Conservation (phyloP, 2,797 vertebrate genomes). For the Peromyscus aztecus region DNA sequence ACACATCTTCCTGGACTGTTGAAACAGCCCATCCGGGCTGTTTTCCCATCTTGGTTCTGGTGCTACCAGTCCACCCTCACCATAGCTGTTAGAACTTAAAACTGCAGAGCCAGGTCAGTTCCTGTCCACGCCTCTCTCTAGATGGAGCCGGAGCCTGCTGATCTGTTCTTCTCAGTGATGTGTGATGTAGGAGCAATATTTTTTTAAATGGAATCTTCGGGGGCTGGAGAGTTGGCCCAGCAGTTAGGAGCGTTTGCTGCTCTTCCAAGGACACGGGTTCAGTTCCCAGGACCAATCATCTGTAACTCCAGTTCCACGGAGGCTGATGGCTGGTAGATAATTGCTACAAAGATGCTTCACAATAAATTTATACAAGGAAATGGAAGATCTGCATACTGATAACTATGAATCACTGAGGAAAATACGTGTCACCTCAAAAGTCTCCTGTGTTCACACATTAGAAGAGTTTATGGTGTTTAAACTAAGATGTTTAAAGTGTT, state of each 20-base stretch:
- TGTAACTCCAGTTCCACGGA: neutral
- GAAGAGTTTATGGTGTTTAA: neutral
- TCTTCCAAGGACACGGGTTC: neutral
- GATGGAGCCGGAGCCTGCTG: neutral
- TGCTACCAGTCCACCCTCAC: neutral
- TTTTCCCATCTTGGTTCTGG: neutral
- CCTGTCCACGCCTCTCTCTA: neutral
- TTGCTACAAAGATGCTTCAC: neutral
- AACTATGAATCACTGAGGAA: neutral
- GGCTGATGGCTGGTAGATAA: neutral
- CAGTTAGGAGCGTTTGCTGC: neutral
- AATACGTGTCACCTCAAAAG: neutral
- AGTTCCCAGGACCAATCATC: neutral
- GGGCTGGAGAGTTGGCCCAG: neutral
- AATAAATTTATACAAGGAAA: neutral
- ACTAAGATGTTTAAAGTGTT: neutral
- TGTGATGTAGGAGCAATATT: neutral
- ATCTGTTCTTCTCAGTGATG: neutral
- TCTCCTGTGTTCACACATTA: neutral
- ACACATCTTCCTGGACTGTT: neutral
- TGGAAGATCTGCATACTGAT: neutral
- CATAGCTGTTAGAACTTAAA: neutral
- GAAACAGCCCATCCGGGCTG: neutral
- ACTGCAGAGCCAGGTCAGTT: neutral
- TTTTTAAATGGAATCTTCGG: neutral